phyloP scores from a whole-genome alignment of 1,140 invertebrate species.

The Ceratosolen solmsi region DNA sequence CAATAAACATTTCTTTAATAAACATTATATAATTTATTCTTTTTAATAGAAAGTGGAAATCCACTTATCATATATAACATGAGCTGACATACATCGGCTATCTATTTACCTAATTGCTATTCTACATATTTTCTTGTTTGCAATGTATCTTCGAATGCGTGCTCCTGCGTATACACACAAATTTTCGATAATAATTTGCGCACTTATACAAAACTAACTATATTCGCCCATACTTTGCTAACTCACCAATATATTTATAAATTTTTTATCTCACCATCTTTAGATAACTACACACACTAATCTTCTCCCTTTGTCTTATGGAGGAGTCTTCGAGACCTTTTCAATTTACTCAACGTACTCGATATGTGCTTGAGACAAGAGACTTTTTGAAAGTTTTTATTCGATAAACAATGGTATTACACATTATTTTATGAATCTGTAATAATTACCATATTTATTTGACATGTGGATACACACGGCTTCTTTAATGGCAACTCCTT shows the following conservation, averaged over 20 bases:
- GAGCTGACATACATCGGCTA: background rate
- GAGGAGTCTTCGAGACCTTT: background rate
- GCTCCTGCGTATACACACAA: background rate
- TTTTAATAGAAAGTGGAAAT: background rate
- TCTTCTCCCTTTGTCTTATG: background rate
- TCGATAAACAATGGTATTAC: too few relatives aligned
- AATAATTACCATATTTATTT: slow-evolving; percentile 1
- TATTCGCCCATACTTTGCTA: too few relatives aligned
- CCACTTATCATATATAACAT: background rate
- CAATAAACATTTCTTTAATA: too few relatives aligned
- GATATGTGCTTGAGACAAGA: too few relatives aligned
- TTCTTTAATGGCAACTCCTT: background rate
- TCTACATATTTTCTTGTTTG: background rate
- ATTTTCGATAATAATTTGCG: background rate
- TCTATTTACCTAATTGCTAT: background rate
- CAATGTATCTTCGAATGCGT: background rate
- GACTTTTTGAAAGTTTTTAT: too few relatives aligned
- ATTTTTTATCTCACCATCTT: background rate
- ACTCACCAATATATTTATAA: background rate
- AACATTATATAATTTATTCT: background rate
- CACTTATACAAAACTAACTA: background rate
- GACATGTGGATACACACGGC: background rate
- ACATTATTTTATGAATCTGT: background rate
- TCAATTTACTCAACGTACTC: background rate
- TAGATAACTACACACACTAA: background rate